phyloP scores from a whole-genome alignment of 1,140 invertebrate species.

The Zaprionus inermis region DNA sequence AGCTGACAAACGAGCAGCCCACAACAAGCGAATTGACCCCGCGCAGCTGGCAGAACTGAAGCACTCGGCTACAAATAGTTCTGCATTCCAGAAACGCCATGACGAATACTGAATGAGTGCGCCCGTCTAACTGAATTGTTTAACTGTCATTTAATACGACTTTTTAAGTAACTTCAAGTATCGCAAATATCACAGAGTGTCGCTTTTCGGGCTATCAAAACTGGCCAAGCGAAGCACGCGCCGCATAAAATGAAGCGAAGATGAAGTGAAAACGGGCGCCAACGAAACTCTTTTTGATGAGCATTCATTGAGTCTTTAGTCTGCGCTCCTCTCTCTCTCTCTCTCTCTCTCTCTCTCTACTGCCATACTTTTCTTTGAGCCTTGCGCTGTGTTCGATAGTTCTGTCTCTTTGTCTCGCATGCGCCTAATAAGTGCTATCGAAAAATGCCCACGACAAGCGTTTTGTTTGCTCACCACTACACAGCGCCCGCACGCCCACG shows the following conservation, averaged over 20 bases:
- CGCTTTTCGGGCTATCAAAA: background rate
- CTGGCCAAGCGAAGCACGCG: background rate
- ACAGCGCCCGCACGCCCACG: background rate
- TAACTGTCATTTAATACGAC: background rate
- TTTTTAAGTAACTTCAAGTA: background rate
- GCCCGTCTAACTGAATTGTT: background rate
- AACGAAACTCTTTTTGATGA: slow-evolving; percentile 18
- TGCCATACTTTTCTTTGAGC: background rate
- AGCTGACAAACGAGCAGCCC: slow-evolving; percentile 26
- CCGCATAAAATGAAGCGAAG: background rate
- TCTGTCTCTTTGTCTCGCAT: slow-evolving; percentile 33
- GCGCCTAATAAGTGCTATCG: slow-evolving; percentile 39
- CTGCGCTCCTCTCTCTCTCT: background rate
- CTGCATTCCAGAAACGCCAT: background rate
- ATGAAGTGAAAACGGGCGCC: slow-evolving; percentile 4
- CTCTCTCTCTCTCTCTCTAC: background rate
- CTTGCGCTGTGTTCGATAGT: slow-evolving; percentile 12
- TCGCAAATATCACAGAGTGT: no score
- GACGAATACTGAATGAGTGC: background rate
- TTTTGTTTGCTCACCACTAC: slow-evolving; percentile 30
- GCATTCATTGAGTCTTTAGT: slow-evolving; percentile 12
- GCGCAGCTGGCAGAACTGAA: background rate
- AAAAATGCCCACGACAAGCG: slow-evolving; percentile 27
- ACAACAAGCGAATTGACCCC: slow-evolving; percentile 16
- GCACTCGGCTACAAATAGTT: background rate